Evolutionary conservation across 2,113 vertebrate genomes (phyloP).

Genomic region (Melanerpes formicivorus): DNA sequence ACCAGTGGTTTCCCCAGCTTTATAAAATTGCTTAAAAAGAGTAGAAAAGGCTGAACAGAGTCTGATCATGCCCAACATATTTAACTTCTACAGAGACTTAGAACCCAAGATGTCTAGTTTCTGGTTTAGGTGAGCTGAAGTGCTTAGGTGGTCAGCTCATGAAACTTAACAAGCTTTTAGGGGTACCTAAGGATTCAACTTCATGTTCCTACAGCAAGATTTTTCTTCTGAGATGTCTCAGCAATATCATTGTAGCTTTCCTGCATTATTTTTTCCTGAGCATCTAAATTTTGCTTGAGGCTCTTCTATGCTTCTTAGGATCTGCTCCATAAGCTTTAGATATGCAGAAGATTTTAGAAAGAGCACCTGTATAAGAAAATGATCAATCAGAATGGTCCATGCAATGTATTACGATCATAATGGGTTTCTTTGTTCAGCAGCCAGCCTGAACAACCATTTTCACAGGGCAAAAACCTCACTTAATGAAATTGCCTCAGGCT

Average conservation of each 20-base stretch:
- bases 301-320: not conserved
- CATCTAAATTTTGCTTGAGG: not conserved
- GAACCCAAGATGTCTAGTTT: not conserved
- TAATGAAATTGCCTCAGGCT: not conserved
- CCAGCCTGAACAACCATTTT: not conserved
- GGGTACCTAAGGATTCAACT: not conserved
- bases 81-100: not conserved
- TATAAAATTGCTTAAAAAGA: not conserved
- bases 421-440: not conserved
- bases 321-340: not conserved
- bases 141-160: not conserved
- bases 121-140: not conserved
- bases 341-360: not conserved
- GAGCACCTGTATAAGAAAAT: not conserved
- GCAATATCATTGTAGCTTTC: not conserved
- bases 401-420: not conserved
- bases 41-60: not conserved
- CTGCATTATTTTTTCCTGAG: not conserved
- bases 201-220: not conserved
- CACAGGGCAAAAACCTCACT: not conserved
- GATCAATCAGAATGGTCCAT: not conserved
- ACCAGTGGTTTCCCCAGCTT: not conserved
- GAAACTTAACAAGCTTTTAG: not conserved
- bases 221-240: not conserved
- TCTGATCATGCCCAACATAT: not conserved